Conservation (phyloP, 2,797 vertebrate species). For the Channa striata region DNA sequence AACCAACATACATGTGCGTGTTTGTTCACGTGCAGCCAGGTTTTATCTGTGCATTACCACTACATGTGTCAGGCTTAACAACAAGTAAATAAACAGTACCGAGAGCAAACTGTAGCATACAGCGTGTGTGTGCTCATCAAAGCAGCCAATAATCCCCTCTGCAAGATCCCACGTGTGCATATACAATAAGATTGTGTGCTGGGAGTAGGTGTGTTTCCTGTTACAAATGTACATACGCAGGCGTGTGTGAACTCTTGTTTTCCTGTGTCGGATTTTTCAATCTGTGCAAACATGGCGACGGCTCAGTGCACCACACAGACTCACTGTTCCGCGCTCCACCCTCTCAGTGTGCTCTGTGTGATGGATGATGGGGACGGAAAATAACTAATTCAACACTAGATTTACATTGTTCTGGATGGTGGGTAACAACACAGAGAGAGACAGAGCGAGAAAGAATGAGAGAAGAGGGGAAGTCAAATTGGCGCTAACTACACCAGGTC, state of each 20-base stretch:
- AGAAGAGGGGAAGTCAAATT: background rate
- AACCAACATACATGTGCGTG: slow-evolving; percentile 2
- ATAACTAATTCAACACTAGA: slow-evolving; percentile 70
- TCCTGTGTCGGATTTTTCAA: slow-evolving; percentile 61
- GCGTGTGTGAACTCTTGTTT: slow-evolving; percentile 41
- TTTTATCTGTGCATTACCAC: slow-evolving; percentile 18
- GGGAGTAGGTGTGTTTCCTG: slow-evolving; percentile 2
- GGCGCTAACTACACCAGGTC: background rate
- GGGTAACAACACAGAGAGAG: slow-evolving; percentile 5
- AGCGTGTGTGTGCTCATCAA: slow-evolving; percentile 8
- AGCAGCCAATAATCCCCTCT: background rate
- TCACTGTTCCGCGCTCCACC: slow-evolving; percentile 34
- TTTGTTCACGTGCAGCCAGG: slow-evolving; percentile 15
- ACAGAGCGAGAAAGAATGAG: background rate
- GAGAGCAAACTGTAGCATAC: background rate
- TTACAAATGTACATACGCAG: slow-evolving; percentile 13
- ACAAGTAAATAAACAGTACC: background rate
- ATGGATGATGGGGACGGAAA: slow-evolving; percentile 62
- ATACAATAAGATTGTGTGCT: background rate
- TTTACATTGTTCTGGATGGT: slow-evolving; percentile 70
- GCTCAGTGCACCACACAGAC: slow-evolving; percentile 46
- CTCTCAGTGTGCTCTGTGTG: slow-evolving; percentile 51
- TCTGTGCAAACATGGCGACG: slow-evolving; percentile 62
- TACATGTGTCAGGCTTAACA: background rate
- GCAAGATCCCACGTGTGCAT: background rate